A percentile compares a stretch with the other conserved stretches of the same genome.
These are phyloP conservation scores for Ladona fulva DNA, from an alignment of 1,140 invertebrate species.

Conservation along the genomic window DNA sequence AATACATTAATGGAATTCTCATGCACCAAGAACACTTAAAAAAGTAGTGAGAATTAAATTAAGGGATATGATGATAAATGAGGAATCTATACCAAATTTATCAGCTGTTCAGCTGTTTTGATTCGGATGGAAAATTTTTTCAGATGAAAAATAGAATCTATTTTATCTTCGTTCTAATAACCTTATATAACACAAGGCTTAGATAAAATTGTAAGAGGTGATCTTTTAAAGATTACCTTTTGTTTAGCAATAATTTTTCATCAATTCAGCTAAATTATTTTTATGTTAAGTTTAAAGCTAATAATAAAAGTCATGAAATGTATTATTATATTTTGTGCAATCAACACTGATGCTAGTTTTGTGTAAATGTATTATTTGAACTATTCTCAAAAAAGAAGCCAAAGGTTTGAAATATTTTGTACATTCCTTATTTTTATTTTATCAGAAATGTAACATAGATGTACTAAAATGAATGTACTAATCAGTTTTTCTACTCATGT, in stretches of 20 bases:
- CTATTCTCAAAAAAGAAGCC: background rate
- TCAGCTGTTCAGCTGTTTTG: too few relatives aligned
- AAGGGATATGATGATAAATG: too few relatives aligned
- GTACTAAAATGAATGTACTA: background rate
- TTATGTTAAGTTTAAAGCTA: background rate
- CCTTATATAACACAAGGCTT: too few relatives aligned
- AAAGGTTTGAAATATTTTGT: conserved; percentile 4
- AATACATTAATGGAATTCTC: too few relatives aligned
- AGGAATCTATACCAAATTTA: too few relatives aligned
- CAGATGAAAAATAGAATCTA: too few relatives aligned
- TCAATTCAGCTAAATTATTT: background rate
- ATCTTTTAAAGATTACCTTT: too few relatives aligned
- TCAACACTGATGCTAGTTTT: background rate
- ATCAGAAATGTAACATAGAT: background rate
- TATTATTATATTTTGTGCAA: background rate
- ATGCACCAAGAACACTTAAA: too few relatives aligned
- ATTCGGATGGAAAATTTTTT: too few relatives aligned
- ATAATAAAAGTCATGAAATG: background rate
- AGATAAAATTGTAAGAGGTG: too few relatives aligned
- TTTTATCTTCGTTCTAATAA: too few relatives aligned
- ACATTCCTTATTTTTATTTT: background rate
- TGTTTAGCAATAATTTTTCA: background rate
- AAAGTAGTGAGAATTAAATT: too few relatives aligned
- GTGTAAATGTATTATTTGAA: background rate
- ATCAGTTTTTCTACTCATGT: background rate